Evolutionary conservation across 2,113 vertebrate genomes (phyloP), one percentile per base, ranked within the genome.

Genomic region (Fregetta grallaria): DNA sequence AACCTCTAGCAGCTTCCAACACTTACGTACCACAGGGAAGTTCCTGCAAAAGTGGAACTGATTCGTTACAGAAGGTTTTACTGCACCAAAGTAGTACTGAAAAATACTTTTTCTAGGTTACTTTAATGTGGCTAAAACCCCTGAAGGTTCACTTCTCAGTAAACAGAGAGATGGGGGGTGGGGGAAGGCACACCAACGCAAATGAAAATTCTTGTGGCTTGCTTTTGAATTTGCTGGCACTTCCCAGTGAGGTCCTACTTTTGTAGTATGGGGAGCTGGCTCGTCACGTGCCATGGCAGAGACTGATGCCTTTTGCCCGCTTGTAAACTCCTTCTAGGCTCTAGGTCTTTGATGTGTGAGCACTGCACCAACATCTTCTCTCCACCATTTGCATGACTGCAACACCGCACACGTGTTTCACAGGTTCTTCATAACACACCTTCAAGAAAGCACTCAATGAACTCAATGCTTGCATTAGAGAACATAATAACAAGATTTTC

Each of bases 181-280:
- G 63, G 29, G 20, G 50, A 38, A 88, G 32, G 74, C 67, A 90
- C 92, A 96, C 45, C 92, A 58, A 93, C 9, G 2, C 92, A 96
- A 85, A 92, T 62, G 77, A 94, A 92, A 94, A 96, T 96, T 97
- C 71, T 92, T 97, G 96, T 73, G 93, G 96, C 77, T 96, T 86
- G 74, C 87, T 73, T 94, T 90, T 18, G 17, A 82, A 86, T 92
- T 79, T 88, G 58, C 74, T 92, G 90, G 87, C 78, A 55, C 49
- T 82, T 91, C 40, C 38, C 58, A 85, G 52, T 27, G 80, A 84
- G 66, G 70, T 88, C 66, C 81, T 85, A 36, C 87, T 88, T 91
- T 40, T 61, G 73, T 19, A 95, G 70, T 6, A 38, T 1, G 27
- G 56, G 70, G 73, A 95, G 53, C 73, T 42, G 56, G 73, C 56